Evolutionary conservation across 2,888 invertebrate genomes (phyloP).

Genomic region (Formica aserva): DNA sequence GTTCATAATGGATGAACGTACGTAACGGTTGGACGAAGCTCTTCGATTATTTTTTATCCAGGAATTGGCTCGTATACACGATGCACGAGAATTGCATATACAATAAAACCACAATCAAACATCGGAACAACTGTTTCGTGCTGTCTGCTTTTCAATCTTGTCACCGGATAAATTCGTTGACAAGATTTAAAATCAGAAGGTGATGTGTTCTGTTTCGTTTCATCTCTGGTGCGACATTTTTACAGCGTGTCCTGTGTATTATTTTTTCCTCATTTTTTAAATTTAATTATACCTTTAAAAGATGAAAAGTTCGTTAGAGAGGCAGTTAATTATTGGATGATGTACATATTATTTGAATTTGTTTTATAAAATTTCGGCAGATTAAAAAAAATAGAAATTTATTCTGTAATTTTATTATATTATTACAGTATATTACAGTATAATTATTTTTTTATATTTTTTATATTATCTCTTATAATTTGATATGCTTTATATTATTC

Average conservation of each 20-base stretch:
- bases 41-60: constrained; percentile 31
- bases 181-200: background rate
- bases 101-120: constrained; percentile 4
- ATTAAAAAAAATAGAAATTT: background rate
- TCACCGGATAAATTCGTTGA: background rate
- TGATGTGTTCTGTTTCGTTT: background rate
- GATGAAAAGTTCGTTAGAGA: background rate
- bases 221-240: background rate
- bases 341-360: background rate
- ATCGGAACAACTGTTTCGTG: background rate
- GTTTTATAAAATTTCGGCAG: background rate
- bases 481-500: background rate
- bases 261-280: background rate
- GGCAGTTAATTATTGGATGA: background rate
- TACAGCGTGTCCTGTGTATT: background rate
- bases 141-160: background rate
- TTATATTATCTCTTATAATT: background rate
- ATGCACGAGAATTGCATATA: background rate
- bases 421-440: too few species aligned
- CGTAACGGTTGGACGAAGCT: background rate
- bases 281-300: background rate
- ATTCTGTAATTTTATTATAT: background rate
- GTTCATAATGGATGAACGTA: constrained; percentile 19
- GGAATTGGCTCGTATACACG: background rate
- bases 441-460: background rate